These are phyloP conservation scores for Amblyraja radiata DNA, from an alignment of 2,797 vertebrate species.

Conservation along the genomic window DNA sequence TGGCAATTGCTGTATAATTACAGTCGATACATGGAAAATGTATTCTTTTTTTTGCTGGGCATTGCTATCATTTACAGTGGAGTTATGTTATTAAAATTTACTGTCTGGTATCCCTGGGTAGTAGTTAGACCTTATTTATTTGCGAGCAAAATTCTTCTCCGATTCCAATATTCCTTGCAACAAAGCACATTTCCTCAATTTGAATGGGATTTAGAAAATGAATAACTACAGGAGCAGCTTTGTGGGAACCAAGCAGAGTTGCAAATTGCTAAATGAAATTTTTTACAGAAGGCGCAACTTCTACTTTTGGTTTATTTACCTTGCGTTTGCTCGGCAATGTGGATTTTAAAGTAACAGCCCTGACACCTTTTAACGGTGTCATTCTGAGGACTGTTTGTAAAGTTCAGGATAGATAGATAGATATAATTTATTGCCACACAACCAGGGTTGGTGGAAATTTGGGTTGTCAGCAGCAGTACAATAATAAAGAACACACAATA, in stretches of 20 bases:
- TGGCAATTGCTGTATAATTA: slow-evolving; percentile 5
- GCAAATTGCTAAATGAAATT: neutral
- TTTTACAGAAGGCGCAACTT: neutral
- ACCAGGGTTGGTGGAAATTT: too few species aligned
- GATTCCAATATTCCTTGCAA: neutral
- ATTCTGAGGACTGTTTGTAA: neutral
- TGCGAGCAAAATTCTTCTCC: neutral
- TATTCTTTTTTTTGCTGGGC: neutral
- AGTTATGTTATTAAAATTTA: slow-evolving; percentile 1
- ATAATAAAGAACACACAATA: too few species aligned
- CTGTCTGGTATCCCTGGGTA: slow-evolving; percentile 7
- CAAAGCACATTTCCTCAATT: neutral
- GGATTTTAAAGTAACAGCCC: neutral
- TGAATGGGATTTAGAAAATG: neutral
- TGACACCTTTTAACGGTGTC: neutral
- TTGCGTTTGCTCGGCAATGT: too few species aligned
- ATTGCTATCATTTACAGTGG: slow-evolving; percentile 8
- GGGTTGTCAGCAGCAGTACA: too few species aligned
- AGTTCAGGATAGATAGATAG: too few species aligned
- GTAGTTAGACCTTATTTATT: slow-evolving; percentile 16
- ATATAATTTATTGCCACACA: too few species aligned
- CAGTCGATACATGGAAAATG: neutral
- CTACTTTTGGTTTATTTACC: neutral
- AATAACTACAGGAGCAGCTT: neutral
- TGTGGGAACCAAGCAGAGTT: too few species aligned